Evolutionary conservation across 2,797 vertebrate species (phyloP).

Genomic region (Sternotherus odoratus): DNA sequence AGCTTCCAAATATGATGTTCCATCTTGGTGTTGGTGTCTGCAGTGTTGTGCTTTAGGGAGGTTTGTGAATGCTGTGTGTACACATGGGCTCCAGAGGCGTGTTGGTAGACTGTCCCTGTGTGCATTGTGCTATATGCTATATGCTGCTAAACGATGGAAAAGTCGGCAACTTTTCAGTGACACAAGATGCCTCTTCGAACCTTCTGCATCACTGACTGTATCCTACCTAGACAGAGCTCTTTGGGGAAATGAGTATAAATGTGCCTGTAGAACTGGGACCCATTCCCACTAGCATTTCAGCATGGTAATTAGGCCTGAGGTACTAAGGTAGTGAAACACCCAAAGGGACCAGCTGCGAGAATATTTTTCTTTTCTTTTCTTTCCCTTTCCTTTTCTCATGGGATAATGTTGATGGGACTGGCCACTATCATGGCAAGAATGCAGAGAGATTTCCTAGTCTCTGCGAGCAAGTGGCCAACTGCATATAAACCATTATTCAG

Average conservation of each 20-base stretch:
- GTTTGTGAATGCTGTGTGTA: background rate
- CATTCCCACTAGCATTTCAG: slow-evolving; percentile 4
- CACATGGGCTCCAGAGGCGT: background rate
- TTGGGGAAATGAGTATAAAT: background rate
- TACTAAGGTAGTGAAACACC: background rate
- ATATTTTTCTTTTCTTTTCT: background rate
- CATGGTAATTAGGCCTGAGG: background rate
- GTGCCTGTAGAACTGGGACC: background rate
- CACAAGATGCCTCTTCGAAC: background rate
- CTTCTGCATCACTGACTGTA: background rate
- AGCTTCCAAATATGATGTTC: background rate
- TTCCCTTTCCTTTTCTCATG: background rate
- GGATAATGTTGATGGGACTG: background rate
- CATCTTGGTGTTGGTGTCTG: background rate
- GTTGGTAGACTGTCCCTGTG: background rate
- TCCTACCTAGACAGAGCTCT: background rate
- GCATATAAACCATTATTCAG: background rate
- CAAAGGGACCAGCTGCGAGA: background rate
- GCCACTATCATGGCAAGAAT: background rate
- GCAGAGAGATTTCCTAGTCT: background rate
- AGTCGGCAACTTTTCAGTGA: background rate
- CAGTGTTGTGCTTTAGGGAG: background rate
- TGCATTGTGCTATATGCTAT: background rate
- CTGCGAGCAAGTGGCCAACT: background rate
- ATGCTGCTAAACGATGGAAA: background rate